Base-by-base conservation (phyloP, 2,113 vertebrate species). In the Xenopus tropicalis region DNA sequence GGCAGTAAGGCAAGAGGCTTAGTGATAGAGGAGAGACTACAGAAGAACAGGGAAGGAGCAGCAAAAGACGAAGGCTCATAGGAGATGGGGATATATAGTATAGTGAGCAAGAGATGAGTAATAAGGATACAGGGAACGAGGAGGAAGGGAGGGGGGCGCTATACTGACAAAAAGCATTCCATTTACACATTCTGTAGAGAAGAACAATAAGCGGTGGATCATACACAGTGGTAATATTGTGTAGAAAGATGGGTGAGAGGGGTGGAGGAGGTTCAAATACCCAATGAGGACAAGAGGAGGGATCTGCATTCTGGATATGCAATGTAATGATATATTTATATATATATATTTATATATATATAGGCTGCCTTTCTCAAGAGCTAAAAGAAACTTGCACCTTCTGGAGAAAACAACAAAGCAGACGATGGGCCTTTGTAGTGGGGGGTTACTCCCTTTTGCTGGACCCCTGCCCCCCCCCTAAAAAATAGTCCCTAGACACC, bases 191-290 rank as follows among this genome's bases (percentile, higher is more conserved):
- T 75, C 66, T 69, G 66, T 69, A 69, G 66, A 75, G 58, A 23
- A 59, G 57, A 59, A 12, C 20, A 22, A 59, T 3, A 59, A 75
- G 73, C 73, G 20, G 57, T 69, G 66, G 73, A 69, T 57, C 58
- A 54, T 75, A 75, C 73, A 75, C 73, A 75, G 73, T 75, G 73
- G 73, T 75, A 75, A 75, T 75, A 75, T 75, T 23, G 73, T 69
- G 37, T 61, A 75, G 46, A 75, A 75, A 62, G 67, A 62, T n/a
- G 66, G 44, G 66, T 23, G 57, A 24, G 46, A 56, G 66, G 44
- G 23, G 12, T 46, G 23, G 23, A 59, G 37, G 21, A 56, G 73
- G 73, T 25, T 69, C 73, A 62, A 75, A 69, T 75, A 75, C 66
- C 73, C 58, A 75, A 75, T 75, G 66, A 69, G 65, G 20, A 46